These are phyloP conservation scores for Sesamia inferens DNA, from an alignment of 2,888 invertebrate genomes.

Conservation along the genomic window DNA sequence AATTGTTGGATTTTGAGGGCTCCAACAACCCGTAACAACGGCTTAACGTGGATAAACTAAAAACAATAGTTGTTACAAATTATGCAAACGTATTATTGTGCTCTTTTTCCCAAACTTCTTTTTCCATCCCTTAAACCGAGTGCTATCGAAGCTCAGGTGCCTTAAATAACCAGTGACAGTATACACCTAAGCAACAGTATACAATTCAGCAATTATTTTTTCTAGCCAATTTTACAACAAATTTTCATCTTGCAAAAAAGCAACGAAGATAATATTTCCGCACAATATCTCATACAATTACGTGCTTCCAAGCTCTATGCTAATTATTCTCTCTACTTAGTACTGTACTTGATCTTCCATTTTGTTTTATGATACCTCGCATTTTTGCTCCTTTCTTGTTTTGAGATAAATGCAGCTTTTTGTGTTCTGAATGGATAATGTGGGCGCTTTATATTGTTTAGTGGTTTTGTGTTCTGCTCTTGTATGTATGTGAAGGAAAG, in stretches of 20 bases:
- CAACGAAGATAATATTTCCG: slow-evolving; percentile 49
- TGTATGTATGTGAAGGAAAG: not conserved
- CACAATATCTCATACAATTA: slow-evolving; percentile 61
- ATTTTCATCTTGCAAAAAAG: slow-evolving; percentile 34
- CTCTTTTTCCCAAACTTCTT: too few species aligned
- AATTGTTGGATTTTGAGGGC: too few species aligned
- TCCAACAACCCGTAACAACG: too few species aligned
- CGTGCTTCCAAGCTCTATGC: slow-evolving; percentile 63
- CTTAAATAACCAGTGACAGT: not conserved
- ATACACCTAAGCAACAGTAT: too few species aligned
- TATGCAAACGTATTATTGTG: not conserved
- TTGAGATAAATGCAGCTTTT: slow-evolving; percentile 77
- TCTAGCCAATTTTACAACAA: slow-evolving; percentile 29
- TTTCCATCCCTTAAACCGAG: too few species aligned
- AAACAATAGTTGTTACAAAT: not conserved
- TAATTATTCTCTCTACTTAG: slow-evolving; percentile 81
- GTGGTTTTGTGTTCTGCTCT: slow-evolving; percentile 35
- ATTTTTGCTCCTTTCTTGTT: slow-evolving; percentile 73
- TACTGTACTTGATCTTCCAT: slow-evolving; percentile 77
- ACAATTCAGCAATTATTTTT: not conserved
- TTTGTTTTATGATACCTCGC: slow-evolving; percentile 61
- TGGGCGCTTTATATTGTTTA: slow-evolving; percentile 68
- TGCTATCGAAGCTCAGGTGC: too few species aligned
- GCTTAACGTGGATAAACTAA: too few species aligned
- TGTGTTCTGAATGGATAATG: slow-evolving; percentile 73